A percentile compares a stretch with the other conserved stretches of the same genome.
phyloP scores from a whole-genome alignment of 64 coral and sea anemone genomes.

The Acropora tenuis region DNA sequence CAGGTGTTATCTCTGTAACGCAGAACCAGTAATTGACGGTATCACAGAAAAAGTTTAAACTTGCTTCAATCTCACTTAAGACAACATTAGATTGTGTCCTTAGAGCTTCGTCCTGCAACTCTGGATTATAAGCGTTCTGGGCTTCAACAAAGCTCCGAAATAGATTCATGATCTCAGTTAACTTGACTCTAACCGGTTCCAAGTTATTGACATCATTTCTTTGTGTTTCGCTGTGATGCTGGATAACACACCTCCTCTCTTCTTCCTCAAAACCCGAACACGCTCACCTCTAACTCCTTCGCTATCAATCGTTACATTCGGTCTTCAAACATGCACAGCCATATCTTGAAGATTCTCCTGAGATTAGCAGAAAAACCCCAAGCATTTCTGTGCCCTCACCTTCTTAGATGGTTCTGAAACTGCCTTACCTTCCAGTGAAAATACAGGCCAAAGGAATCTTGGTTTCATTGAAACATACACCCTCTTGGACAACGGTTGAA shows the following conservation, averaged over 20 bases:
- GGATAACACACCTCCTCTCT: constrained; percentile 10
- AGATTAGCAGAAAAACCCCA: not conserved
- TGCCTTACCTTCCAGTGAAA: no score
- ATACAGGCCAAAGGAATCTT: no score
- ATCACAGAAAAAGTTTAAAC: not conserved
- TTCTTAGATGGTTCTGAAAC: no score
- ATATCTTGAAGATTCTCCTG: no score
- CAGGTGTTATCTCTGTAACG: not conserved
- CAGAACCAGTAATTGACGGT: constrained; percentile 28
- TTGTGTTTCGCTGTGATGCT: not conserved
- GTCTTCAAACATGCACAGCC: not conserved
- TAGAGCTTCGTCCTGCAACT: no score
- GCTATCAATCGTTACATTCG: not conserved
- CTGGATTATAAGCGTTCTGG: not conserved
- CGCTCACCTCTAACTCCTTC: not conserved
- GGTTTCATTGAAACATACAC: no score
- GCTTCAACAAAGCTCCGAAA: not conserved
- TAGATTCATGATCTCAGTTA: not conserved
- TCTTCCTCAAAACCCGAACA: not conserved
- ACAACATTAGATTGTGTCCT: not conserved
- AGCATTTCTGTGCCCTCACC: not conserved
- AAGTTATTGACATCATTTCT: constrained; percentile 11
- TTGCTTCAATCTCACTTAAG: not conserved
- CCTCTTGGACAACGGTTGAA: no score
- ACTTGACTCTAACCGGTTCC: not conserved